These are phyloP conservation scores for Vulpes ferrilata DNA, from an alignment of 2,113 vertebrate species.

Conservation along the genomic window DNA sequence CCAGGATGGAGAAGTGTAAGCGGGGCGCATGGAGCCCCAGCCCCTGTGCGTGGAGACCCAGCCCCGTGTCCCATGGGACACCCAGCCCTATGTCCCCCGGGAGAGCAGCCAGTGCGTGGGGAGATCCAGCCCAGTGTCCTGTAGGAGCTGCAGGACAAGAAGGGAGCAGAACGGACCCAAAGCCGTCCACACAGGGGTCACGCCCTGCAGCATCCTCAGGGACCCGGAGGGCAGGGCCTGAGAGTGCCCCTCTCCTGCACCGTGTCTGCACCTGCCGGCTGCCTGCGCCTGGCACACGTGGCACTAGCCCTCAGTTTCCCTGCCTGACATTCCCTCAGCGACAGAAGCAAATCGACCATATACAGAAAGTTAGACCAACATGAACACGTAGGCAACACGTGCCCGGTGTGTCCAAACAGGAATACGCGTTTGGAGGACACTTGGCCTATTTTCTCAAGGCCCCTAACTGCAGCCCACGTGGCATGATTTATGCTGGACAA, in stretches of 20 bases:
- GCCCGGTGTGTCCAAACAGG: background rate
- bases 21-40: background rate
- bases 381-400: background rate
- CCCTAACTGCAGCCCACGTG: background rate
- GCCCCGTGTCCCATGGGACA: no score
- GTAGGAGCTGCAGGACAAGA: background rate
- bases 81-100: no score
- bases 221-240: background rate
- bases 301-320: background rate
- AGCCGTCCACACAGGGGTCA: background rate
- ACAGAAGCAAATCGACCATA: background rate
- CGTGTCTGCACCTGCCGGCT: background rate
- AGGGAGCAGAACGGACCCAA: background rate
- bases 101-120: no score
- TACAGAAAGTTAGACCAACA: background rate
- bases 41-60: background rate
- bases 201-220: no score
- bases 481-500: no score
- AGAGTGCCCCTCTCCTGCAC: background rate
- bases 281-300: accelerated
- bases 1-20: accelerated
- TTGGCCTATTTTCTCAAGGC: background rate
- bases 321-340: background rate
- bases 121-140: background rate
- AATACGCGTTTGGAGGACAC: background rate